These are phyloP conservation scores for Zoanthus sansibaricus DNA, from an alignment of 92 coral and sea anemone genomes.

Conservation along the genomic window DNA sequence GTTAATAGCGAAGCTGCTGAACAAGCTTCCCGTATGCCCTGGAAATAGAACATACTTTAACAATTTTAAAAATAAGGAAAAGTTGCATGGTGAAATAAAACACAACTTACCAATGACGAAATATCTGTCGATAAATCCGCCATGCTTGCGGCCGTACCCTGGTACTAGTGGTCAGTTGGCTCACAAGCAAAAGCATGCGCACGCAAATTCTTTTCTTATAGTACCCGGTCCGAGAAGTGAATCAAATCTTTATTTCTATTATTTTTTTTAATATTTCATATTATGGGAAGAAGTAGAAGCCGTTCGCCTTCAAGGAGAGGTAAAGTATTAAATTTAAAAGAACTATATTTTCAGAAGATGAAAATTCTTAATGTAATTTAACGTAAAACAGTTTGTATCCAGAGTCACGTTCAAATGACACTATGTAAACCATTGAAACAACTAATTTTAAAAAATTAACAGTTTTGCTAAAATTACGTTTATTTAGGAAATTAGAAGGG, in stretches of 20 bases:
- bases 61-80: neutral
- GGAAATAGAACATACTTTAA: neutral
- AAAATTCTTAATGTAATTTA: too few relatives aligned
- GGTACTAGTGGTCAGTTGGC: neutral
- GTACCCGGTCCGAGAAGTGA: neutral
- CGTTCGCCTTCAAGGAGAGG: conserved; percentile 39
- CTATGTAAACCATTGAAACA: too few relatives aligned
- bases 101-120: conserved; percentile 21
- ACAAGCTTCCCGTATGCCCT: conserved; percentile 29
- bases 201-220: neutral
- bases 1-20: conserved; percentile 8
- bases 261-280: neutral
- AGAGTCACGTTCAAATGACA: neutral
- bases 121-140: conserved; percentile 27
- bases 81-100: neutral
- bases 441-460: too few relatives aligned
- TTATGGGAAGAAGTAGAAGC: conserved; percentile 34
- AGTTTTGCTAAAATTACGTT: too few relatives aligned
- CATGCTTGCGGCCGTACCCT: neutral
- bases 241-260: neutral
- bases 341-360: too few relatives aligned
- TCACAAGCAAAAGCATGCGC: neutral
- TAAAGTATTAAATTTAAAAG: neutral
- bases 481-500: too few relatives aligned
- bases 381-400: neutral